These are phyloP conservation scores for Cerastoderma edule DNA, from an alignment of 2,888 invertebrate species.

Conservation along the genomic window DNA sequence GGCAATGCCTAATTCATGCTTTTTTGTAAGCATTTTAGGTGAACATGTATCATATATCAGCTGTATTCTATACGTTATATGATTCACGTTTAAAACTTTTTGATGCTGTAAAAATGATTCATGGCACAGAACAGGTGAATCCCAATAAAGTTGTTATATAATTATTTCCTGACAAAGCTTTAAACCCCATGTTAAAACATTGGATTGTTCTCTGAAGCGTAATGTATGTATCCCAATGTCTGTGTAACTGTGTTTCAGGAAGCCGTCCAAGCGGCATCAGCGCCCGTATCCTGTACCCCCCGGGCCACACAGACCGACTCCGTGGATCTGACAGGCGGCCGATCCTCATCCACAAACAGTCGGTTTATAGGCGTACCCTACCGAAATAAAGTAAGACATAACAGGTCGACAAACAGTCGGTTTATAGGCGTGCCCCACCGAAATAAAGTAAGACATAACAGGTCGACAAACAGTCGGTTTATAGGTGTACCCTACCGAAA, in stretches of 20 bases:
- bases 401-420: constrained; percentile 24
- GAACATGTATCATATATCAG: no score
- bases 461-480: constrained; percentile 32
- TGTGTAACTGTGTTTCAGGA: constrained; percentile 37
- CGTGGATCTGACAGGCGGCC: background rate
- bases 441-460: constrained; percentile 58
- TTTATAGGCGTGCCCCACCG: constrained; percentile 56
- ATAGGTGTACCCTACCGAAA: constrained; percentile 58
- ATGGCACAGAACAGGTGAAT: no score
- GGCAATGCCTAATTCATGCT: no score
- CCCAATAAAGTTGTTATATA: no score
- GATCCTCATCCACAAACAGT: constrained; percentile 18
- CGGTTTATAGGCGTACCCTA: constrained; percentile 54
- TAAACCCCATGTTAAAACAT: background rate
- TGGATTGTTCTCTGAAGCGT: background rate
- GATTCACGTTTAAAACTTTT: no score
- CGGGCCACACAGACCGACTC: constrained; percentile 47
- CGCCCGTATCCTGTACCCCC: constrained; percentile 42
- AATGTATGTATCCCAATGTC: no score
- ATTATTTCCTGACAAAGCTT: no score
- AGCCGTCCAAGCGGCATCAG: constrained; percentile 46
- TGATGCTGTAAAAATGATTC: no score
- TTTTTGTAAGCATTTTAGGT: no score
- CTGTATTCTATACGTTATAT: no score
- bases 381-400: constrained; percentile 58